Base-by-base conservation (phyloP, 2,797 vertebrate genomes). In the Uromys caudimaculatus region DNA sequence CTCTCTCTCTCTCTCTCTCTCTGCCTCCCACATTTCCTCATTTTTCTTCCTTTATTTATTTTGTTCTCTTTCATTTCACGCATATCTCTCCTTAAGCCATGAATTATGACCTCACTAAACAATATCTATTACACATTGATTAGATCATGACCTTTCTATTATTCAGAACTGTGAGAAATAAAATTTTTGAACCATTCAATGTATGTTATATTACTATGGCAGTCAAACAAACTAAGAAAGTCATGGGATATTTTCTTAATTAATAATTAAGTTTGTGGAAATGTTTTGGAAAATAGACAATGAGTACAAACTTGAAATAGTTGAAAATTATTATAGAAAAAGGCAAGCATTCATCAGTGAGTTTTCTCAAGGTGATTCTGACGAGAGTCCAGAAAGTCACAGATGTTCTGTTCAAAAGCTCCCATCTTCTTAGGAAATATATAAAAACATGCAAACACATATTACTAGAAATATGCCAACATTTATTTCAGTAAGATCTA, bases 1-100 rank as follows among this genome's bases (percentile, higher is more conserved):
- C 17, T 32, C 38, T 58, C 11, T 27, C 38, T n/a, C 0, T 12
- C 7, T 3, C 1, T 0, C n/a, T 27, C 5, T 27, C 13, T 11
- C 38, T 24, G 19, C 41, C 4, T 17, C 9, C 32, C 41, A 11
- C 58, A 1, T 13, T 17, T 8, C 23, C 24, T 29, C 71, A 27
- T 29, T 21, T 32, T 14, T 19, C 58, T 38, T 3, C 83, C 52
- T 41, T 2, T 27, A 24, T 75, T 24, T 54, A 5, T 56, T 6
- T 69, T 32, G n/a, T 47, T 27, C n/a, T 60, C 1, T 11, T 64
- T 84, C 2, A 27, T 62, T 19, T 17, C 56, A 44, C 38, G 19
- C 3, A 2, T 8, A 38, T 91, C 12, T 60, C 54, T 41, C 17
- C 62, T 24, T 12, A 52, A 41, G 11, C 2, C 10, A 38, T 69